A percentile compares a stretch with the other conserved stretches of the same genome.
Evolutionary conservation across 2,797 vertebrate genomes (phyloP).

Genomic region (Amniataba percoides): DNA sequence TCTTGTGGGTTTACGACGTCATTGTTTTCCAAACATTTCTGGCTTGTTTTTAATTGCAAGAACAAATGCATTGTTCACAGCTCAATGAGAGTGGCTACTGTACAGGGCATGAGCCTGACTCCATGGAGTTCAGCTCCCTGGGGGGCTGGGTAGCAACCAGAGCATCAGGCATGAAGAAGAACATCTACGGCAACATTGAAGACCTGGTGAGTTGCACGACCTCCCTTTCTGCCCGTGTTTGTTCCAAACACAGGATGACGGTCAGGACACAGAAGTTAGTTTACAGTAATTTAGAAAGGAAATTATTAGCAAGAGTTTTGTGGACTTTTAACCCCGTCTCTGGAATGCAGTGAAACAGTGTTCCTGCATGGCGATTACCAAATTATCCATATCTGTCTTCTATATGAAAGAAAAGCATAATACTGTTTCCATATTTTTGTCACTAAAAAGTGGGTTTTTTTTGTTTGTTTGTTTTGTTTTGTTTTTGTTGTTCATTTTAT

Average conservation of each 20-base stretch:
- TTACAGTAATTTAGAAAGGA: slow-evolving; percentile 31
- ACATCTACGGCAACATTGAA: slow-evolving; percentile 99
- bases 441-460: neutral
- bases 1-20: slow-evolving; percentile 61
- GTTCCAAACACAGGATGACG: slow-evolving; percentile 13
- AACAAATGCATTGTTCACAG: slow-evolving; percentile 75
- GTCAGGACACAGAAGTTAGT: slow-evolving; percentile 18
- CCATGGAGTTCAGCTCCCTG: slow-evolving; percentile 98
- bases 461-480: too few relatives aligned
- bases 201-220: slow-evolving; percentile 90
- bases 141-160: slow-evolving; percentile 99
- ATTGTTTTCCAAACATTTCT: slow-evolving; percentile 57
- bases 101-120: slow-evolving; percentile 98
- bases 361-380: neutral
- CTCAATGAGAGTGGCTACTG: slow-evolving; percentile 97
- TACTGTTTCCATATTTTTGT: neutral
- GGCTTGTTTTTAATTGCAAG: slow-evolving; percentile 32
- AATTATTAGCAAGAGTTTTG: slow-evolving; percentile 44
- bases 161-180: slow-evolving; percentile 99
- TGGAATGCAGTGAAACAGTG: neutral
- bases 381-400: slow-evolving; percentile 4
- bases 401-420: neutral
- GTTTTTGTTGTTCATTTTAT: too few relatives aligned
- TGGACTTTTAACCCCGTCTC: slow-evolving; percentile 34
- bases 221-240: slow-evolving; percentile 32